A percentile compares a stretch with the other conserved stretches of the same genome.
Evolutionary conservation across 2,888 invertebrate species (phyloP).

Genomic region (Dynastes grantii): DNA sequence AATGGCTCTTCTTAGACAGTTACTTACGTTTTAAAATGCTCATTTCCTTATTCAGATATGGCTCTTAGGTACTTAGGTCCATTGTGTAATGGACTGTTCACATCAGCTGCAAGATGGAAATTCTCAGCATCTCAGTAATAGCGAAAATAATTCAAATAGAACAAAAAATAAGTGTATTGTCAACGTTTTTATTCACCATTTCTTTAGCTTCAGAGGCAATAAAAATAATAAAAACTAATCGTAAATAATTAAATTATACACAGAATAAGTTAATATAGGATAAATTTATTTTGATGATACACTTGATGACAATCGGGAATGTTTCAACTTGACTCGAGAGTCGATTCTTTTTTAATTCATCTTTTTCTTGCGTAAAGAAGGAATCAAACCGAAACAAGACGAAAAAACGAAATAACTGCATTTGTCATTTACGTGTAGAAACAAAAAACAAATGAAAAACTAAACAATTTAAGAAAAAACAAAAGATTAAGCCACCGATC

Average conservation of each 20-base stretch:
- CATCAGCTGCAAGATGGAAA: too few relatives aligned
- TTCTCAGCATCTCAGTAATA: background rate
- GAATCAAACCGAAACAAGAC: background rate
- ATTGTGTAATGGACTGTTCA: too few relatives aligned
- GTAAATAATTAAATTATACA: conserved; percentile 51
- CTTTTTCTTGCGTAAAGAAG: too few relatives aligned
- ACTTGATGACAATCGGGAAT: conserved; percentile 70
- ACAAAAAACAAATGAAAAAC: conserved; percentile 17
- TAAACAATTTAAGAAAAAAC: background rate
- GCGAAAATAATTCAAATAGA: background rate
- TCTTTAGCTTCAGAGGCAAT: conserved; percentile 3
- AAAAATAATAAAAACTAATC: conserved; percentile 33
- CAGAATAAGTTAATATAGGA: conserved; percentile 63
- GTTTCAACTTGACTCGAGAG: conserved; percentile 65
- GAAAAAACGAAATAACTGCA: too few relatives aligned
- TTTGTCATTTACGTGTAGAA: background rate
- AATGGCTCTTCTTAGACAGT: too few relatives aligned
- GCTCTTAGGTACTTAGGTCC: too few relatives aligned
- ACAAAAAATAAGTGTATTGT: background rate
- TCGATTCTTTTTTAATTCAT: conserved; percentile 46
- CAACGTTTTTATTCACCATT: conserved; percentile 9
- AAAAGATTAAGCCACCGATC: conserved; percentile 16
- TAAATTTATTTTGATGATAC: conserved; percentile 69
- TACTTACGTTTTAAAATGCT: too few relatives aligned
- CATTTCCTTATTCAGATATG: too few relatives aligned